Evolutionary conservation across 2,888 invertebrate genomes (phyloP).

Genomic region (Eristalis tenax): DNA sequence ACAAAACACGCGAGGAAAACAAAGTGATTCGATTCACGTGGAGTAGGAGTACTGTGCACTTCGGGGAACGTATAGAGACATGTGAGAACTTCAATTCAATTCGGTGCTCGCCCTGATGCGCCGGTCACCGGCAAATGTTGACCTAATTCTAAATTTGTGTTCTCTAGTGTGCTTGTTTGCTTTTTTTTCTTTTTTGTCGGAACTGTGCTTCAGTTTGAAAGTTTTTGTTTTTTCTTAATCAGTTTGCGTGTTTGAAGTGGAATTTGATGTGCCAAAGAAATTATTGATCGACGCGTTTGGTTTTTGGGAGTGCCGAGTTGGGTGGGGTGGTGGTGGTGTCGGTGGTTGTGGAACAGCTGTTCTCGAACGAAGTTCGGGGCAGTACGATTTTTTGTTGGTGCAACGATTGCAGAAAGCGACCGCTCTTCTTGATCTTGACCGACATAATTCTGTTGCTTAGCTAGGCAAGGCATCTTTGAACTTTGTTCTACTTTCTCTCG

Average conservation of each 20-base stretch:
- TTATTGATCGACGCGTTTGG: not conserved
- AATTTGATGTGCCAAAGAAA: not conserved
- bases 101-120: not conserved
- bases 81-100: not conserved
- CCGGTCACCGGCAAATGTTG: not conserved
- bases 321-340: not conserved
- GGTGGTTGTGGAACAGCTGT: not conserved
- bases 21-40: not conserved
- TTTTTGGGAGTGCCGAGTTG: not conserved
- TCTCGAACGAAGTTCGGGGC: not conserved
- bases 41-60: not conserved
- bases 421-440: not conserved
- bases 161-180: not conserved
- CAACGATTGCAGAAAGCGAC: not conserved
- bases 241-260: not conserved
- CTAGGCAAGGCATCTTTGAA: not conserved
- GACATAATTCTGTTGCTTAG: no score
- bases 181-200: not conserved
- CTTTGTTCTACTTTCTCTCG: not conserved
- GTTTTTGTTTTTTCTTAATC: not conserved
- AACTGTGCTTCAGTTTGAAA: not conserved
- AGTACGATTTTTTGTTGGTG: no score
- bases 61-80: not conserved
- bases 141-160: not conserved
- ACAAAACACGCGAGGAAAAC: not conserved